Percentiles rank a stretch among this genome's conserved stretches.
These are phyloP conservation scores for Rhipidura dahli DNA, from an alignment of 2,113 vertebrate species.

Conservation along the genomic window DNA sequence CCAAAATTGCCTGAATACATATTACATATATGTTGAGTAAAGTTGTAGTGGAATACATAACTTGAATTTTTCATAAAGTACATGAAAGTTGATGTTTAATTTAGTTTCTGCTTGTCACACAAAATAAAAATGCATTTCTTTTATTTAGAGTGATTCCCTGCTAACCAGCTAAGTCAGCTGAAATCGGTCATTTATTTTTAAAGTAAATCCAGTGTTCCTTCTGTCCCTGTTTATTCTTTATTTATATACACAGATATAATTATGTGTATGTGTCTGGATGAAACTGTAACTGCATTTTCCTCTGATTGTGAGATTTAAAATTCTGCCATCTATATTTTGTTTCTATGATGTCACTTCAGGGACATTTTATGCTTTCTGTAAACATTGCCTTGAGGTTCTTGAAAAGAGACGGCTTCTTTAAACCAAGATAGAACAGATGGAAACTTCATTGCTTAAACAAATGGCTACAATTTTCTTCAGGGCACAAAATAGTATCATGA, in stretches of 20 bases:
- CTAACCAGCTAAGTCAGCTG: neutral
- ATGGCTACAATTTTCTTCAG: conserved; percentile 20
- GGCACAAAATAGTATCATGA: neutral
- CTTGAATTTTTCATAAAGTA: neutral
- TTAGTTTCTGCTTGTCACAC: neutral
- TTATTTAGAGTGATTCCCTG: neutral
- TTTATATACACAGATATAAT: neutral
- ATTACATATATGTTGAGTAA: neutral
- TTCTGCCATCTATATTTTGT: conserved; percentile 34
- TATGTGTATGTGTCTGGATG: neutral
- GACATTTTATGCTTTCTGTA: conserved; percentile 41
- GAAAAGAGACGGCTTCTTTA: conserved; percentile 49
- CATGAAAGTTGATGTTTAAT: neutral
- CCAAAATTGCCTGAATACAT: neutral
- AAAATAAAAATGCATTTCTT: neutral
- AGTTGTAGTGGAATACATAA: neutral
- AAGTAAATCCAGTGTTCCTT: neutral
- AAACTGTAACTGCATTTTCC: neutral
- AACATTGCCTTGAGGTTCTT: conserved; percentile 44
- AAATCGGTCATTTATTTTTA: conserved; percentile 5
- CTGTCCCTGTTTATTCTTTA: neutral
- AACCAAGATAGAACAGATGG: conserved; percentile 59
- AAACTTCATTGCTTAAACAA: conserved; percentile 54
- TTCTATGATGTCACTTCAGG: conserved; percentile 27
- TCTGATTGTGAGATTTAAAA: conserved; percentile 3